Base-by-base conservation (phyloP, 2,797 vertebrate genomes). In the Eidolon dupreanum region DNA sequence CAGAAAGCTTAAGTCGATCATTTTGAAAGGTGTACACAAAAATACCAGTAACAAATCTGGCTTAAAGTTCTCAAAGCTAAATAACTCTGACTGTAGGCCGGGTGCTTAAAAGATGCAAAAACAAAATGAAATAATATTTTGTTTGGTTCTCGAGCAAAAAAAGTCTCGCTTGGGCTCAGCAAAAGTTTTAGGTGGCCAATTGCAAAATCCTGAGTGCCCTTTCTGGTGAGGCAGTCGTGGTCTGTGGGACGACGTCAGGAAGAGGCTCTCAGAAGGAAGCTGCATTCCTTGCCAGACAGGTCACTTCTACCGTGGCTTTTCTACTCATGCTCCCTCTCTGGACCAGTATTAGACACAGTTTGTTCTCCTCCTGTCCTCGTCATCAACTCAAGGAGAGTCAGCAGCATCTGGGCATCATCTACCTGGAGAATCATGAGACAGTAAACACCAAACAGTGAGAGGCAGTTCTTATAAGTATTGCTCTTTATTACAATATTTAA, bases 1-100 rank as follows among this genome's bases (percentile, higher is more conserved):
- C 96, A 99, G 98, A 96, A 99, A 99, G 94, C 99, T 99, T 97
- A 99, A 97, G 97, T 99, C 99, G 33, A 99, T 99, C 99, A 99
- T 99, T 98, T 97, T 98, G 95, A 96, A 70, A 24, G 65, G 57
- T 6, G 19, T 41, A 49, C 22, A 75, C 88, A 78, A 85, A 95
- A 96, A 51, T 79, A 93, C 83, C 16, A 16, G 74, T 73, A 92
- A 79, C 8, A 74, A 96, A 51, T 24, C 26, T 17, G 77, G 26
- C 41, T 83, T 49, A 55, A 12, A 93, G 70, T 83, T 31, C 41
- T 88, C 61, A 38, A 51, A 24, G 33, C 8, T 41, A 33, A 95
- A 85, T 11, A 66, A 65, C 16, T 61, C 78, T 68, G 19, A 57
- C 2, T 2, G 43, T 8, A 93, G 93, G 55, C 68, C 59, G 8